Base-by-base conservation (phyloP, 1,140 invertebrate genomes). In the Atta cephalotes region DNA sequence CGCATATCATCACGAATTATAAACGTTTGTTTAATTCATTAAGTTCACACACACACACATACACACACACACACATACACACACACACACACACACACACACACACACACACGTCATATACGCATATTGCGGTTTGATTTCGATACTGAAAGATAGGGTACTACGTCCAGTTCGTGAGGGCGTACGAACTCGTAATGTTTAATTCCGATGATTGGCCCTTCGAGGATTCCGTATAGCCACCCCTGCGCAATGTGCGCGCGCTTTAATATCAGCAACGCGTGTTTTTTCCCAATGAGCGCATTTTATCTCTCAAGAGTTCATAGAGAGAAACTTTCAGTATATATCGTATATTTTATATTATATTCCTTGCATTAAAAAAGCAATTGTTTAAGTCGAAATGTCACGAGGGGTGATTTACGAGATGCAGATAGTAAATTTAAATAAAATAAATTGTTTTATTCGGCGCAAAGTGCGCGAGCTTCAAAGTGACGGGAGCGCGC, bases 231-330 rank as follows among this genome's bases (percentile, higher is more conserved):
- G 76, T 78, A 86, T 88, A 91, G 88, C 60, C 84, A 86, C 68
- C 80, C 80, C 28, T 74, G 28, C 39, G 77, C 62, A 53, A 31
- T 35, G 65, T 18, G 12, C 28, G 53, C 78, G 87, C 76, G 72
- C 71, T 78, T 74, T 86, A 76, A 87, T 81, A 88, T 88, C 88
- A 90, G 39, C 65, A 21, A 68, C 88, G 88, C 88, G 74, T 88
- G 68, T 88, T 63, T 68, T 45, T 35, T n/a, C 28, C 21, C 14
- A 25, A 78, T 21, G 14, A 18, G 10, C n/a, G n/a, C 66, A 18
- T 35, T 25, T 45, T 18, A 5, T 14, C 10, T 7, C 10, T 21
- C n/a, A 4, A 7, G 18, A 28, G 1, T 1, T 60, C 16, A 31
- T 6, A 14, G 49, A 21, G 31, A 10, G 1, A 16, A 51, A n/a